phyloP scores from a whole-genome alignment of 2,888 invertebrate genomes.

The Xestoiulus laeticollis region DNA sequence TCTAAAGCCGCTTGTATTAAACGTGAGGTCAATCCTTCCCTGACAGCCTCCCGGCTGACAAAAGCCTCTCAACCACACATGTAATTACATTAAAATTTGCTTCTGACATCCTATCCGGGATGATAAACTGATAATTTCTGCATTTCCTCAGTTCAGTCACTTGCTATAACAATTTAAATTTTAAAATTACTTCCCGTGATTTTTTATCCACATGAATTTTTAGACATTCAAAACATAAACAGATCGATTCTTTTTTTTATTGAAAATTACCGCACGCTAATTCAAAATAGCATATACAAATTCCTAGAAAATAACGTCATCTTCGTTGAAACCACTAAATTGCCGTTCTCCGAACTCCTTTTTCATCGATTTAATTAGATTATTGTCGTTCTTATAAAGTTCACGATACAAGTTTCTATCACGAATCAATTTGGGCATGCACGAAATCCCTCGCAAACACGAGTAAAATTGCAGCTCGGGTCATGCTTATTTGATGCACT shows the following conservation, averaged over 20 bases:
- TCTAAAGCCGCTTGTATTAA: not conserved
- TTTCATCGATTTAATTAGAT: slow-evolving; percentile 13
- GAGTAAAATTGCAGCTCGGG: not conserved
- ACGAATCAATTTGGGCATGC: not conserved
- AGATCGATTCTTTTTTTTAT: not conserved
- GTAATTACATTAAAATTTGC: slow-evolving; percentile 13
- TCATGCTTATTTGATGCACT: slow-evolving; percentile 21
- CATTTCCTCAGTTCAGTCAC: slow-evolving; percentile 1
- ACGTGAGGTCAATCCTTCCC: slow-evolving; percentile 17
- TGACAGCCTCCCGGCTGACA: not conserved
- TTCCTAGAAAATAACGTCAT: slow-evolving; percentile 15
- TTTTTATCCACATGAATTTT: not conserved
- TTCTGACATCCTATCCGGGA: slow-evolving; percentile 18
- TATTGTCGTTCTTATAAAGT: not conserved
- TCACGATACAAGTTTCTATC: not conserved
- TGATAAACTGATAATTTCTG: slow-evolving; percentile 22
- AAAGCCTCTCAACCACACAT: not conserved
- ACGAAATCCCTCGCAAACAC: not conserved
- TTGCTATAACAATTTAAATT: not conserved
- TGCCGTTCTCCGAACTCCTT: not conserved
- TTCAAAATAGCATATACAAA: not conserved
- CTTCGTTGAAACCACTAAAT: not conserved
- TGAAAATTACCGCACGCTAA: not conserved
- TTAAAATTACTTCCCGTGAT: slow-evolving; percentile 8
- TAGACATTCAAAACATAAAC: not conserved